Percentiles rank a stretch among this genome's conserved stretches.
These are phyloP conservation scores for Drosophila paracracens DNA, from an alignment of 2,888 invertebrate genomes.

Conservation along the genomic window DNA sequence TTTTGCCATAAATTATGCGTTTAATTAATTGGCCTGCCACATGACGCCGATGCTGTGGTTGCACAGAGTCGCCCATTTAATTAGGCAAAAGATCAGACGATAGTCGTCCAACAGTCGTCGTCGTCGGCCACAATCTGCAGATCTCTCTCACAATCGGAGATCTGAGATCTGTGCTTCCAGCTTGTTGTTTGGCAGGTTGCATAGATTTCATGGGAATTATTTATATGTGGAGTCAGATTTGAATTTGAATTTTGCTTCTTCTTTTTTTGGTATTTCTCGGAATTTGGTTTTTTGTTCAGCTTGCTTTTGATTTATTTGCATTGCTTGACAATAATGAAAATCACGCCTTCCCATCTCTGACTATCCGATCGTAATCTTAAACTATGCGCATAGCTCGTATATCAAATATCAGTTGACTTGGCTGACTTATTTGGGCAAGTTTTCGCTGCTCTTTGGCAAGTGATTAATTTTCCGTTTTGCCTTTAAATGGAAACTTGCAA, in stretches of 20 bases:
- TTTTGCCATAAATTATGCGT: slow-evolving; percentile 79
- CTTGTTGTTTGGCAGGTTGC: slow-evolving; percentile 43
- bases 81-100: slow-evolving; percentile 37
- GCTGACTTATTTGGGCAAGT: background rate
- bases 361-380: slow-evolving; percentile 37
- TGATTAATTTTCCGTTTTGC: background rate
- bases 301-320: slow-evolving; percentile 41
- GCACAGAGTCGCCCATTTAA: slow-evolving; percentile 63
- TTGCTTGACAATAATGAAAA: slow-evolving; percentile 39
- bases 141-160: slow-evolving; percentile 9
- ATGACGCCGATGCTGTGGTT: slow-evolving; percentile 44
- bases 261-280: slow-evolving; percentile 43
- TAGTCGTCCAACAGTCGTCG: slow-evolving; percentile 1
- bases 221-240: slow-evolving; percentile 38
- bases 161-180: slow-evolving; percentile 18
- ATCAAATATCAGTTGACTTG: slow-evolving; percentile 34
- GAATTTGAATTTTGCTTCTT: slow-evolving; percentile 47
- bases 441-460: background rate
- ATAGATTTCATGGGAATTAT: slow-evolving; percentile 56
- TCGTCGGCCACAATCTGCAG: slow-evolving; percentile 22
- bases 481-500: background rate
- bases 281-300: slow-evolving; percentile 49
- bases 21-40: slow-evolving; percentile 82
- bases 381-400: slow-evolving; percentile 36
- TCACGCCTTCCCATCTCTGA: slow-evolving; percentile 24